These are phyloP conservation scores for Elachura formosa DNA, from an alignment of 2,113 vertebrate genomes.

Conservation along the genomic window DNA sequence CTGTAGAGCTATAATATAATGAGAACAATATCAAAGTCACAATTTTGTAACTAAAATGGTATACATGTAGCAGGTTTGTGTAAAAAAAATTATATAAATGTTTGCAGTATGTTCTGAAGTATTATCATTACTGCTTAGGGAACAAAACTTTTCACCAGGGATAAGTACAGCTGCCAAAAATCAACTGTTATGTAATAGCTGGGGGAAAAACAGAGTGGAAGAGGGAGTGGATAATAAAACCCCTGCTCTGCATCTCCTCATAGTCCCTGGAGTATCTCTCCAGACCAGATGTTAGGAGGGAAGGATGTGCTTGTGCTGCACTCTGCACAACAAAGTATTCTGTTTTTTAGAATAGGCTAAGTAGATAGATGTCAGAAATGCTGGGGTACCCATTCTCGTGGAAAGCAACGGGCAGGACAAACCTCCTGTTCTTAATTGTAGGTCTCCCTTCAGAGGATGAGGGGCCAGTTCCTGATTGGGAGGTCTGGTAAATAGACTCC, in stretches of 20 bases:
- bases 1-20: background rate
- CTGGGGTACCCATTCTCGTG: background rate
- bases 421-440: background rate
- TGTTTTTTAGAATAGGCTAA: background rate
- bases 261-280: conserved; percentile 13
- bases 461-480: background rate
- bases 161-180: conserved; percentile 8
- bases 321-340: background rate
- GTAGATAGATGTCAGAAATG: background rate
- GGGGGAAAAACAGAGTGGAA: background rate
- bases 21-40: background rate
- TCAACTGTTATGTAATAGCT: background rate
- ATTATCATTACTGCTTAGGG: background rate
- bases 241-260: background rate
- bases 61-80: background rate
- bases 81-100: background rate
- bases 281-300: conserved; percentile 43
- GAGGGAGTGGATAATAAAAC: background rate
- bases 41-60: background rate
- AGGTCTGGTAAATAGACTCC: background rate
- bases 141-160: background rate
- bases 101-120: background rate
- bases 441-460: background rate
- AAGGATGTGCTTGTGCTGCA: background rate
- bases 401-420: background rate